Conservation (phyloP, 2,113 vertebrate species). For the Plotosus lineatus region DNA sequence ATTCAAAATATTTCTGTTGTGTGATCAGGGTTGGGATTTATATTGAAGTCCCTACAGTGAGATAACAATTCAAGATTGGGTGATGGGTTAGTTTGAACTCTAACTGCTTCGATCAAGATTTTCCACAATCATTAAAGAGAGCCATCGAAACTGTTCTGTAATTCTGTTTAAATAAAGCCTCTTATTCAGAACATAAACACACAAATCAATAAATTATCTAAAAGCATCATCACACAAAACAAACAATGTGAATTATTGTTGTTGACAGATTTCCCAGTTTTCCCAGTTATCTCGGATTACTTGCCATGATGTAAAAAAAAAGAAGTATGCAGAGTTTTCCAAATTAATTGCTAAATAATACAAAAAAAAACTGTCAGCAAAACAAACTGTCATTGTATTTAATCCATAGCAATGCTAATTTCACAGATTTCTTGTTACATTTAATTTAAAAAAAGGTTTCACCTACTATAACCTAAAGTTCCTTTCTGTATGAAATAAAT, state of each 20-base stretch:
- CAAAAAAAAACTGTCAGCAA: not conserved
- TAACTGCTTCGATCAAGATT: not conserved
- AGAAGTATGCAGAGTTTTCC: not conserved
- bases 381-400: not conserved
- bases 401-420: not conserved
- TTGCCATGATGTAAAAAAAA: not conserved
- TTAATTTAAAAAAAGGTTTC: not conserved
- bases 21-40: not conserved
- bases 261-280: not conserved
- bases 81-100: not conserved
- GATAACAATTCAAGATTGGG: not conserved
- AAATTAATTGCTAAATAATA: not conserved
- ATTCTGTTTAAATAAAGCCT: slow-evolving; percentile 4
- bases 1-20: not conserved
- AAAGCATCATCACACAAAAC: not conserved
- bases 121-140: not conserved
- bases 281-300: not conserved
- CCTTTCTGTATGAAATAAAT: not conserved
- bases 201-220: not conserved
- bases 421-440: not conserved
- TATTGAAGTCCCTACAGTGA: not conserved
- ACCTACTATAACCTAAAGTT: not conserved
- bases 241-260: not conserved
- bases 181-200: not conserved
- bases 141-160: not conserved